These are phyloP conservation scores for Rhabdomys dilectus DNA, from an alignment of 2,113 vertebrate species.

Conservation along the genomic window DNA sequence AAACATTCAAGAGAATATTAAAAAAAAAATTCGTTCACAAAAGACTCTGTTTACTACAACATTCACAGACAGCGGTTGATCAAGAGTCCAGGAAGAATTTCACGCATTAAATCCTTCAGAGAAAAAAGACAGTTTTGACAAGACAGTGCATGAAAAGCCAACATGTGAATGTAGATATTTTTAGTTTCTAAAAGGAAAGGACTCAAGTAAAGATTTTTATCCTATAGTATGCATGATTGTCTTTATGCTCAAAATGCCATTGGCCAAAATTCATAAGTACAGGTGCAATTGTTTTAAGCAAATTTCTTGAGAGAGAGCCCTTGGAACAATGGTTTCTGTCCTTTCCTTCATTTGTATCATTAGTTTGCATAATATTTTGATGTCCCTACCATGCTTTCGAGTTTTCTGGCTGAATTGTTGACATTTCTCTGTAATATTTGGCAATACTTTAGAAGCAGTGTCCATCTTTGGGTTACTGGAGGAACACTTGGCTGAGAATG, in stretches of 20 bases:
- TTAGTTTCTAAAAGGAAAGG: conserved; percentile 14
- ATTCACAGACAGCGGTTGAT: not conserved
- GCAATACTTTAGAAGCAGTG: not conserved
- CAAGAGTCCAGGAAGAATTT: not conserved
- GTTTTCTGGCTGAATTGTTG: not conserved
- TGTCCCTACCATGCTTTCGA: not conserved
- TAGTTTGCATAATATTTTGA: not conserved
- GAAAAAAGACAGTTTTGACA: not conserved
- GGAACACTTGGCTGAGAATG: not conserved
- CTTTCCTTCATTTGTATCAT: not conserved
- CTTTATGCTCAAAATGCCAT: not conserved
- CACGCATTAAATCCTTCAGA: not conserved
- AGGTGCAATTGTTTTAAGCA: not conserved
- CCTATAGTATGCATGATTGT: not conserved
- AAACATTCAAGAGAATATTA: too few species aligned
- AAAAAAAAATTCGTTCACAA: not conserved
- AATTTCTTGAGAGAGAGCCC: not conserved
- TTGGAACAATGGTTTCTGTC: not conserved
- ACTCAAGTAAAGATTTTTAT: not conserved
- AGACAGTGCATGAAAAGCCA: not conserved
- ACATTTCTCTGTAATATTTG: not conserved
- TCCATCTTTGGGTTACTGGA: not conserved
- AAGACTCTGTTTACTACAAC: not conserved
- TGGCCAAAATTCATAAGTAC: not conserved
- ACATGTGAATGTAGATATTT: not conserved